These are phyloP conservation scores for Bellardia bayeri DNA, from an alignment of 2,888 invertebrate genomes.

Conservation along the genomic window DNA sequence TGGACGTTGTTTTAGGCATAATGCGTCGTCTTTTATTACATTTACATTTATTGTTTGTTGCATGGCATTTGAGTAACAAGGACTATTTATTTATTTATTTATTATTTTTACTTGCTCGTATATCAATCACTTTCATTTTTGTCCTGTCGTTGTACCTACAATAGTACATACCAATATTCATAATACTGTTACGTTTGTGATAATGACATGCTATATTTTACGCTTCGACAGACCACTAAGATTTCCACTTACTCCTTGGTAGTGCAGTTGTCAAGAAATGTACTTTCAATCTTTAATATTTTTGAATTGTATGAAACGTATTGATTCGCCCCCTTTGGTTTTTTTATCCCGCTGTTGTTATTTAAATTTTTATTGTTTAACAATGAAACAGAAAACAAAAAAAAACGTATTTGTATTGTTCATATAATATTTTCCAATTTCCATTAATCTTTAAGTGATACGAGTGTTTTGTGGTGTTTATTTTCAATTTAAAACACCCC, in stretches of 20 bases:
- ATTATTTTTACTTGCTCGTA: constrained; percentile 35
- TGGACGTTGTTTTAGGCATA: constrained; percentile 61
- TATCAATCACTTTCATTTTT: constrained; percentile 66
- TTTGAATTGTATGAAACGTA: constrained; percentile 18
- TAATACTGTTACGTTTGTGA: constrained; percentile 56
- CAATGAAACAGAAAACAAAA: not conserved
- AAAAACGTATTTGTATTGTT: constrained; percentile 35
- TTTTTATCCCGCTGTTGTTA: constrained; percentile 57
- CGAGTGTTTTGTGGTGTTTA: constrained; percentile 52
- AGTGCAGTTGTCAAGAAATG: constrained; percentile 34
- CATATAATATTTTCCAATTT: constrained; percentile 67
- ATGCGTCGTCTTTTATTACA: constrained; percentile 67
- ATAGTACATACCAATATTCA: not conserved
- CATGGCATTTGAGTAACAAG: constrained; percentile 61
- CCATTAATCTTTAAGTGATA: constrained; percentile 73
- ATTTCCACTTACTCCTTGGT: constrained; percentile 31
- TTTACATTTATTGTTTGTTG: constrained; percentile 58
- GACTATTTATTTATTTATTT: constrained; percentile 50
- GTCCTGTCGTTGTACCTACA: constrained; percentile 44
- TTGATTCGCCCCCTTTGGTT: constrained; percentile 52
- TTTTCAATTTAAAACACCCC: constrained; percentile 55
- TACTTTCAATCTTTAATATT: constrained; percentile 50
- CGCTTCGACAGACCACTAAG: constrained; percentile 69
- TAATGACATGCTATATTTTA: constrained; percentile 73
- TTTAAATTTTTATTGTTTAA: constrained; percentile 70